Evolutionary conservation across 2,888 invertebrate genomes (phyloP).

Genomic region (Agriopis marginaria): DNA sequence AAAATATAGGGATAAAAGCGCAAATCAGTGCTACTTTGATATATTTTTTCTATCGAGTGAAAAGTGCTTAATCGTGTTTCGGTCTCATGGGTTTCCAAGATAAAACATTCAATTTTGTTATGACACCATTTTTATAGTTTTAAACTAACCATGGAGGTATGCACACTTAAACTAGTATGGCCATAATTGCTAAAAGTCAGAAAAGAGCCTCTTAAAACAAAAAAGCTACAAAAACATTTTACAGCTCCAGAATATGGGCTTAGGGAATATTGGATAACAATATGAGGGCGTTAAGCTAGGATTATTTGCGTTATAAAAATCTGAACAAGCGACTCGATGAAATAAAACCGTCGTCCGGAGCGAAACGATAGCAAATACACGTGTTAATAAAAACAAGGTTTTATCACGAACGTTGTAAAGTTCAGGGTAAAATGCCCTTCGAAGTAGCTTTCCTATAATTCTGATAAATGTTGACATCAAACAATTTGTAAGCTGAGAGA

Average conservation of each 20-base stretch:
- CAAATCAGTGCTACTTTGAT: too few species aligned
- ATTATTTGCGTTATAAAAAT: slow-evolving; percentile 32
- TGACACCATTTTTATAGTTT: too few species aligned
- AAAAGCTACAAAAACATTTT: slow-evolving; percentile 23
- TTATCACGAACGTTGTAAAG: slow-evolving; percentile 31
- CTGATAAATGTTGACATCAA: slow-evolving; percentile 36
- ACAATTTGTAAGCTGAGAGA: slow-evolving; percentile 32
- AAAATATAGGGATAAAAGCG: too few species aligned
- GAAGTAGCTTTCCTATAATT: slow-evolving; percentile 26
- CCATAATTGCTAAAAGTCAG: too few species aligned
- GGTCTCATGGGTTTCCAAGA: too few species aligned
- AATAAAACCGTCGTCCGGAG: slow-evolving; percentile 15
- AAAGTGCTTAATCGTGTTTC: too few species aligned
- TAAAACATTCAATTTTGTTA: too few species aligned
- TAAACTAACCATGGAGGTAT: too few species aligned
- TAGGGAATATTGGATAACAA: slow-evolving; percentile 21
- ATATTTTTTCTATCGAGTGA: too few species aligned
- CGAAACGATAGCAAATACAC: slow-evolving; percentile 19
- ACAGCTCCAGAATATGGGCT: slow-evolving; percentile 9
- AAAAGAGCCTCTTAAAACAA: too few species aligned
- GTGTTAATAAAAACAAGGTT: slow-evolving; percentile 31
- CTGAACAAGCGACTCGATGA: slow-evolving; percentile 23
- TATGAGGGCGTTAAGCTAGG: slow-evolving; percentile 18
- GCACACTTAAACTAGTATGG: too few species aligned
- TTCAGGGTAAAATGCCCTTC: slow-evolving; percentile 21